Evolutionary conservation across 2,888 invertebrate species (phyloP).

Genomic region (Lysandra coridon): DNA sequence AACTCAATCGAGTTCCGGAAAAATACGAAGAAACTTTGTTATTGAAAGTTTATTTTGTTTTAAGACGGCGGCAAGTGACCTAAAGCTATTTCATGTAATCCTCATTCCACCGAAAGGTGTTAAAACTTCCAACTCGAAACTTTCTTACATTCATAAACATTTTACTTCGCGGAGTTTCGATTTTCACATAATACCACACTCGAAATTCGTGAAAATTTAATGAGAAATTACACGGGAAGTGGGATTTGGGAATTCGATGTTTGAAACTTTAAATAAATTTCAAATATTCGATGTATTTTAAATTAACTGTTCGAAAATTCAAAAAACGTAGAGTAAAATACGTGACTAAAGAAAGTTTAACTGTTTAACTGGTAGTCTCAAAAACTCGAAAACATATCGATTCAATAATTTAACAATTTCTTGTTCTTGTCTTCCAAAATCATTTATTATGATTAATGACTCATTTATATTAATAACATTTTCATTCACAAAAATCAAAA

Average conservation of each 20-base stretch:
- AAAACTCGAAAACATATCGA: no score
- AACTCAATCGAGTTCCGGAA: constrained; percentile 2
- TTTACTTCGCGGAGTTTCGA: constrained; percentile 60
- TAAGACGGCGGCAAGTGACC: constrained; percentile 50
- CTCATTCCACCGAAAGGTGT: constrained; percentile 58
- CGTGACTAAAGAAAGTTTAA: no score
- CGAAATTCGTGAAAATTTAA: constrained; percentile 43
- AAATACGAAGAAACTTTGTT: constrained; percentile 24
- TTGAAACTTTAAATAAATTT: background rate
- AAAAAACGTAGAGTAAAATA: no score
- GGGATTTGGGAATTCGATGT: background rate
- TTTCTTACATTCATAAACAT: constrained; percentile 75
- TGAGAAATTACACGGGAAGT: background rate
- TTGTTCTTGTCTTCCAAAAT: no score
- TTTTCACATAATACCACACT: constrained; percentile 58
- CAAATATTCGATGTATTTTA: background rate
- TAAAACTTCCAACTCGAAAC: constrained; percentile 62
- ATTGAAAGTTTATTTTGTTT: constrained; percentile 28
- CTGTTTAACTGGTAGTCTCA: no score
- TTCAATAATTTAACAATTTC: no score
- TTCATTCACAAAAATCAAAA: no score
- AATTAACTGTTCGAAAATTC: background rate
- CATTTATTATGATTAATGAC: no score
- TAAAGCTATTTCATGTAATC: constrained; percentile 76
- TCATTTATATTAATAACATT: no score